Evolutionary conservation across 2,113 vertebrate species (phyloP).

Genomic region (Guaruba guarouba): DNA sequence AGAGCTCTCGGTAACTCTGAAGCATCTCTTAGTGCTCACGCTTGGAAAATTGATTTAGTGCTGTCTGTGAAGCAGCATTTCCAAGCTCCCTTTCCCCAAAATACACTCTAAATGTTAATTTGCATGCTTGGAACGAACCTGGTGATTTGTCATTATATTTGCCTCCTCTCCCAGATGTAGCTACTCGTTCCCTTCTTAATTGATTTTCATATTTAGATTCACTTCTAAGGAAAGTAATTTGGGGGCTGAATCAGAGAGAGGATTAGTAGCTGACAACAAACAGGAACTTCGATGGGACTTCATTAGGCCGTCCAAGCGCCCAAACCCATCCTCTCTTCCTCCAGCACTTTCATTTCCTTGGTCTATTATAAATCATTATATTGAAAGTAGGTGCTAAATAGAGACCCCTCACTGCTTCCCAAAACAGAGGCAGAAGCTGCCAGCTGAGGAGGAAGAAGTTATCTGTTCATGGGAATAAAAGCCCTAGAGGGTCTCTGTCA

Average conservation of each 20-base stretch:
- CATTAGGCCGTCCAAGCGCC: not conserved
- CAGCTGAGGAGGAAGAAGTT: not conserved
- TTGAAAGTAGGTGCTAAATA: not conserved
- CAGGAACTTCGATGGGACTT: not conserved
- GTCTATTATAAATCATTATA: not conserved
- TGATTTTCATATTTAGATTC: constrained; percentile 53
- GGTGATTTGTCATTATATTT: not conserved
- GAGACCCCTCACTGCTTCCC: not conserved
- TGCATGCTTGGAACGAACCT: not conserved
- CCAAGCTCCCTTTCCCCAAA: not conserved
- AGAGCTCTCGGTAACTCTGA: not conserved
- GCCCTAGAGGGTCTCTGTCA: not conserved
- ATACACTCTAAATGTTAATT: not conserved
- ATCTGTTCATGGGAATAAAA: not conserved
- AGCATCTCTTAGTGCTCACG: not conserved
- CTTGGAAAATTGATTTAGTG: constrained; percentile 34
- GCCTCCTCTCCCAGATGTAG: not conserved
- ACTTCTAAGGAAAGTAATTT: constrained; percentile 16
- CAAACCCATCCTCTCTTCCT: not conserved
- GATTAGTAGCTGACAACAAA: constrained; percentile 30
- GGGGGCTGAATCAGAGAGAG: not conserved
- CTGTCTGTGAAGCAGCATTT: not conserved
- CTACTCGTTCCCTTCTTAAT: not conserved
- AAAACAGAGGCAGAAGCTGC: not conserved
- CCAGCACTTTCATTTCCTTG: not conserved